Conservation (phyloP, 2,888 invertebrate genomes). For the Drosophila putrida region DNA sequence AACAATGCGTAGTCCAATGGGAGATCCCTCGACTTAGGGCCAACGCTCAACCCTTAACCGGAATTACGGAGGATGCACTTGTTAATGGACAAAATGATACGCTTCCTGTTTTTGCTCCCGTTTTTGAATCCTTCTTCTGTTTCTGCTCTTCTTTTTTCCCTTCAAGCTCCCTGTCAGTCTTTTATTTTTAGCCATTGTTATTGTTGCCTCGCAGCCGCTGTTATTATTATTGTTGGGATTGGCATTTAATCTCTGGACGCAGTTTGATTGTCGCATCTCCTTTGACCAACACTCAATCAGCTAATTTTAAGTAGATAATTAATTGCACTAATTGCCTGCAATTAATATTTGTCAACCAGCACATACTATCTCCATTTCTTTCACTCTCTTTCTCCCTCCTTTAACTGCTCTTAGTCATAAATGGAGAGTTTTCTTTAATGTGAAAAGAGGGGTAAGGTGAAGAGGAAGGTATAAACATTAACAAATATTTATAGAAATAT, state of each 20-base stretch:
- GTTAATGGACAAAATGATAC: constrained; percentile 45
- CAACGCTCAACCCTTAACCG: not conserved
- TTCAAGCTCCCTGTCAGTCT: not conserved
- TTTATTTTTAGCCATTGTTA: constrained; percentile 45
- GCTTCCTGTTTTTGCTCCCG: constrained; percentile 35
- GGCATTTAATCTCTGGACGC: constrained; percentile 45
- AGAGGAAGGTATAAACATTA: no score
- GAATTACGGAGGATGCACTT: constrained; percentile 35
- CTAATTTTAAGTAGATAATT: constrained; percentile 45
- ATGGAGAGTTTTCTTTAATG: no score
- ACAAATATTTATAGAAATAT: no score
- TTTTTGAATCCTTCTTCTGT: not conserved
- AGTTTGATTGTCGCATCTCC: constrained; percentile 38
- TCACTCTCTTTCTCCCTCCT: not conserved
- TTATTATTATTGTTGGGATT: constrained; percentile 44
- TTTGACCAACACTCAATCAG: constrained; percentile 2
- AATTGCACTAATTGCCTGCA: constrained; percentile 46
- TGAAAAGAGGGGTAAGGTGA: no score
- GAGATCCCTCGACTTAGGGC: not conserved
- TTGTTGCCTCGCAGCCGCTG: constrained; percentile 3
- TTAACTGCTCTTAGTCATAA: no score
- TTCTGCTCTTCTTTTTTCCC: not conserved
- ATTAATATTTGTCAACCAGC: constrained; percentile 34
- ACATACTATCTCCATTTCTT: not conserved
- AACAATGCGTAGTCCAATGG: constrained; percentile 20